Percentiles rank a stretch among this genome's conserved stretches.
Evolutionary conservation across 1,140 invertebrate species (phyloP).

Genomic region (Aporrectodea caliginosa): DNA sequence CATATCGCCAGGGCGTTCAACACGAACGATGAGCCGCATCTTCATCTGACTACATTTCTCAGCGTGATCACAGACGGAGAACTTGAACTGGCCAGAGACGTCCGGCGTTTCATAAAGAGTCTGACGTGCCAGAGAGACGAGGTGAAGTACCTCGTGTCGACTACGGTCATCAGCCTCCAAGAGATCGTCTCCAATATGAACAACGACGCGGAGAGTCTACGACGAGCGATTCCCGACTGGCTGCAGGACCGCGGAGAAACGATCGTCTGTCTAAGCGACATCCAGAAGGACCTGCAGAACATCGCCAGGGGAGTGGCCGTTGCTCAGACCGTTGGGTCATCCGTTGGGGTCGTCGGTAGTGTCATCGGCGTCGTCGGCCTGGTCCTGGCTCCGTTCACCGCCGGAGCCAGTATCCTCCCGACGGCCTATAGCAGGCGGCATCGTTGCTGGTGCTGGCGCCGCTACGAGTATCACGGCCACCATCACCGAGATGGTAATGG

Average conservation of each 20-base stretch:
- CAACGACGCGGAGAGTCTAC: background rate
- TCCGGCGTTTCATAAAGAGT: background rate
- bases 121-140: background rate
- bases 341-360: background rate
- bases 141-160: background rate
- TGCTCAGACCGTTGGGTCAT: background rate
- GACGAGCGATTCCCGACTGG: background rate
- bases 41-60: background rate
- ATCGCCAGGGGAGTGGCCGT: background rate
- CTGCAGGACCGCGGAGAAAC: background rate
- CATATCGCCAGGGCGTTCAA: background rate
- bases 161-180: background rate
- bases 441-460: background rate
- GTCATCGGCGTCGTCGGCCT: background rate
- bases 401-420: background rate
- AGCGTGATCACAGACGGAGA: too few relatives aligned
- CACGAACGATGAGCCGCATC: background rate
- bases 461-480: background rate
- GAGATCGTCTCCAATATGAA: background rate
- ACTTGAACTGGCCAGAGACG: background rate
- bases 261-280: background rate
- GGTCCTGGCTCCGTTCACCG: background rate
- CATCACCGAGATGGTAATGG: background rate
- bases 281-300: background rate
- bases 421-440: background rate